Percentiles rank a stretch among this genome's conserved stretches.
phyloP scores from a whole-genome alignment of 2,888 invertebrate genomes.

The Oscheius sp. region DNA sequence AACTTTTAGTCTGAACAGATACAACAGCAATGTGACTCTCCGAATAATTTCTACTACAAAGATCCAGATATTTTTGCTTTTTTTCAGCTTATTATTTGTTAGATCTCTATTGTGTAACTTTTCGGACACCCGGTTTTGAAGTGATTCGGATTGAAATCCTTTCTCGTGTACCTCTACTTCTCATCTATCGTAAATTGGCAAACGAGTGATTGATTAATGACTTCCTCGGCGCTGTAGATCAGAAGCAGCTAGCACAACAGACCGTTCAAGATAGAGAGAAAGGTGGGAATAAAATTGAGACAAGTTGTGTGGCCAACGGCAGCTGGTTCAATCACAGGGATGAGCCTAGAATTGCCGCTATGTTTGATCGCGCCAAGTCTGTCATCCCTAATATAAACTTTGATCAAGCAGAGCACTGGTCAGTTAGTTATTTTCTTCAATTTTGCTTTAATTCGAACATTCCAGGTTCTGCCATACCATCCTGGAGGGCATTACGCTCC shows the following conservation, averaged over 20 bases:
- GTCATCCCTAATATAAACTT: constrained; percentile 31
- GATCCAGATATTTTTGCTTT: not conserved
- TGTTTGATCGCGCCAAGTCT: constrained; percentile 20
- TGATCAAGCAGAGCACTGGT: constrained; percentile 29
- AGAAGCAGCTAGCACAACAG: constrained; percentile 13
- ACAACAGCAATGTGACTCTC: not conserved
- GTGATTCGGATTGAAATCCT: constrained; percentile 41
- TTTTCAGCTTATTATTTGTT: not conserved
- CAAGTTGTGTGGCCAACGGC: constrained; percentile 43
- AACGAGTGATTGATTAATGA: not conserved
- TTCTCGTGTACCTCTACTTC: constrained; percentile 37
- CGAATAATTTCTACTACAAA: not conserved
- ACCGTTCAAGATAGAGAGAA: constrained; percentile 4
- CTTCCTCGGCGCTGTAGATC: constrained; percentile 17
- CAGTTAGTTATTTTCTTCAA: constrained; percentile 12
- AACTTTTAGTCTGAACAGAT: constrained; percentile 35
- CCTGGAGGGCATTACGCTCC: constrained; percentile 58
- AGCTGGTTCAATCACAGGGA: constrained; percentile 44
- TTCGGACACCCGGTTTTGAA: constrained; percentile 23
- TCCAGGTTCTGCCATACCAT: constrained; percentile 50
- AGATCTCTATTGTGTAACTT: constrained; percentile 30
- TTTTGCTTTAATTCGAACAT: not conserved
- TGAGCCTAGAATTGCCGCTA: not conserved
- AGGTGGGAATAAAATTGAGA: not conserved
- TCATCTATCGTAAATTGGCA: constrained; percentile 36